A percentile compares a stretch with the other conserved stretches of the same genome.
Evolutionary conservation across 2,797 vertebrate species (phyloP).

Genomic region (Pagetopsis macropterus): DNA sequence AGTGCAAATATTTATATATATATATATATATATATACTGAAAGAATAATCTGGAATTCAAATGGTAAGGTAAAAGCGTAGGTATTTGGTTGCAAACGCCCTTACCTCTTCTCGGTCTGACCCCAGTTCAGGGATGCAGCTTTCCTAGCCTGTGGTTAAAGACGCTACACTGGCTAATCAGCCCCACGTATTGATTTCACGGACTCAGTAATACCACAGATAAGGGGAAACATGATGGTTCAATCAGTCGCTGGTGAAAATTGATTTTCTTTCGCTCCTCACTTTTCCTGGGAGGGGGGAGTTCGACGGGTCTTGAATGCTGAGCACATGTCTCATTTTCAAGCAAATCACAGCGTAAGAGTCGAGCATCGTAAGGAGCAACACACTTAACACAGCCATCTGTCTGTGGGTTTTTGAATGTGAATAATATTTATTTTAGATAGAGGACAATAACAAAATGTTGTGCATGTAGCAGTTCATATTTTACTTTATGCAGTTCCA

Average conservation of each 20-base stretch:
- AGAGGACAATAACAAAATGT: background rate
- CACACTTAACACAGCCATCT: constrained; percentile 4
- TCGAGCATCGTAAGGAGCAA: background rate
- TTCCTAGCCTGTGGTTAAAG: constrained; percentile 32
- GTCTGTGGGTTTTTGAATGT: background rate
- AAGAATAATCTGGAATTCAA: background rate
- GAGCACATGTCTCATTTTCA: constrained; percentile 54
- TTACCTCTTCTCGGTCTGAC: background rate
- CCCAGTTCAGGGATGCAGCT: constrained; percentile 1
- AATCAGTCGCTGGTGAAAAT: constrained; percentile 64
- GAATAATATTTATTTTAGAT: background rate
- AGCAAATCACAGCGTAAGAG: constrained; percentile 13
- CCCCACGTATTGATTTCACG: constrained; percentile 61
- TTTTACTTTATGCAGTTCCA: background rate
- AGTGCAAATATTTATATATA: too few species aligned
- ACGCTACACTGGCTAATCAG: constrained; percentile 58
- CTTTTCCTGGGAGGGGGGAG: constrained; percentile 47
- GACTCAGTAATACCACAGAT: constrained; percentile 55
- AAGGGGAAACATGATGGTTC: constrained; percentile 71
- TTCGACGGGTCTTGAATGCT: constrained; percentile 56
- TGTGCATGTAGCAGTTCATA: background rate
- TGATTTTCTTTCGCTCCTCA: constrained; percentile 49
- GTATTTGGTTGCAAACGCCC: background rate
- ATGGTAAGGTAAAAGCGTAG: background rate
- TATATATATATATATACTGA: too few species aligned